Base-by-base conservation (phyloP, 2,797 vertebrate genomes). In the Morus bassanus region DNA sequence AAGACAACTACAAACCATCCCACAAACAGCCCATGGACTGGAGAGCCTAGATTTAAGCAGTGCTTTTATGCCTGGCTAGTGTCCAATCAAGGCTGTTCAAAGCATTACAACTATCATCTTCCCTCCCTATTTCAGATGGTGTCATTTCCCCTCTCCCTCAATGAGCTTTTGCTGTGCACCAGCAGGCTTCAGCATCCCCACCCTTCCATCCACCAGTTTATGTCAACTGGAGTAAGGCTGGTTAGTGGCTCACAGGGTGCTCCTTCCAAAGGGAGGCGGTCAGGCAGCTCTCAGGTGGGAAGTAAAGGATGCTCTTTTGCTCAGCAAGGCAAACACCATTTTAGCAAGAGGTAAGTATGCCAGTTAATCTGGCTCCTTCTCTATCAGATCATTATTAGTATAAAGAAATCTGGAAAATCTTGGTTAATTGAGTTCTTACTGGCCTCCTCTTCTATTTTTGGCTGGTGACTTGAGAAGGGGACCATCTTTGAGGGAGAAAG, bases 141-240 rank as follows among this genome's bases (percentile, higher is more conserved):
- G 8, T 21, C 1, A 0, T 22, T 3, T 41, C 13, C 30, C n/a
- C 9, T 3, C 5, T 8, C 60, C 46, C 27, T 61, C 43, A 53
- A 18, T 0, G 16, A 88, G 31, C 12, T 83, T 70, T 28, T 51
- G 70, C 74, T 33, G 46, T 0, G 0, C 31, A 46, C 43, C 59
- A 75, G 11, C 13, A 61, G 63, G 25, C 39, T 88, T 43, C 68
- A 70, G 43, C 53, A 88, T 53, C 41, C 39, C 39, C 85, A 80
- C 3, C 18, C 35, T 63, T 64, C 37, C 75, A 77, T 11, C 31
- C 35, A 72, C 2, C 63, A 18, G 2, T 35, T 51, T 48, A 17
- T 11, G 15, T 11, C 45, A 48, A 13, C 10, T 22, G 43, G 30
- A 73, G 12, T 23, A 70, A 65, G 61, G 67, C 56, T 85, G 33